Base-by-base conservation (phyloP, 92 coral and sea anemone species). In the Phenganax marumi region DNA sequence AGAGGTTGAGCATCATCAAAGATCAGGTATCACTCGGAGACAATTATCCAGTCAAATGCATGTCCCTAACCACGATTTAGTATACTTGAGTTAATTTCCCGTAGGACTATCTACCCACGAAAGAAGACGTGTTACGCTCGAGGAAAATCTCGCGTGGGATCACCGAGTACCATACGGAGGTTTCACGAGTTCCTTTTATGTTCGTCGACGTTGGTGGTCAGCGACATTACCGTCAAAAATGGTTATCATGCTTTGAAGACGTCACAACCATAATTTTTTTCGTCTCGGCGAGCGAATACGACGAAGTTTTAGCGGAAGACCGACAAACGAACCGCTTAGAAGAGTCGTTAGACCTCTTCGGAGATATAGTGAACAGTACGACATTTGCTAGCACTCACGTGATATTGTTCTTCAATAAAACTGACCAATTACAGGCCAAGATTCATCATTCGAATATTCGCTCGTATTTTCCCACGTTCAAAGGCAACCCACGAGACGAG, bases 121-220 rank as follows among this genome's bases (percentile, higher is more conserved):
- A 89, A 77, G 97, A 96, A 76, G 99, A 96, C 81, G 92, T 88
- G 76, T 92, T 96, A 2, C 97, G 93, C 81, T 92, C 99, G 66
- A 90, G 99, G 49, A 96, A 96, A 87, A 92, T 97, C 23, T 90
- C 99, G 49, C 93, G 93, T 77, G 99, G 99, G 21, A 96, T 96
- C 21, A 93, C 91, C 49, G 99, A 96, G 82, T 97, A 96, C 61
- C 97, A 96, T 84, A 92, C 93, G 75, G 90, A 89, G 75, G 93
- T 96, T 85, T 89, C 91, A 70, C 90, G 92, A 48, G 87, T 92
- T 55, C 99, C 99, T 21, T 96, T 96, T 88, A 92, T 92, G 89
- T 92, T 96, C 90, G 97, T 96, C 25, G 99, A 96, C 84, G 99
- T 96, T 56, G 99, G 99, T 49, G 99, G 99, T 55, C 99, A 96